phyloP scores from a whole-genome alignment of 2,113 vertebrate species.

The Cebus imitator region DNA sequence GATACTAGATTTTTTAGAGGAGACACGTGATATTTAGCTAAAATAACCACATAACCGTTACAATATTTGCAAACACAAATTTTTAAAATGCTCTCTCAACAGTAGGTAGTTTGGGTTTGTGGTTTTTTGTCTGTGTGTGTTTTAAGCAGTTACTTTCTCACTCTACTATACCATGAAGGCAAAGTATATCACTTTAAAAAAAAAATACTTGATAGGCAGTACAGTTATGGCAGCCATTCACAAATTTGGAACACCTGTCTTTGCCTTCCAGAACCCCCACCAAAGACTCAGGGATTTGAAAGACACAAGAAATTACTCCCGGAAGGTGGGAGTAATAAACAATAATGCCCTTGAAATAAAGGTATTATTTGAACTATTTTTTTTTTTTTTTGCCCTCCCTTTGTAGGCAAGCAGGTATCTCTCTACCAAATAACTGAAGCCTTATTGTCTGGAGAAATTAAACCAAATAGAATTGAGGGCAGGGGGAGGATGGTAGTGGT shows the following conservation, averaged over 20 bases:
- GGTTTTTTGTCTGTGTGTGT: neutral
- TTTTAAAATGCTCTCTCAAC: neutral
- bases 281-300: neutral
- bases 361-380: neutral
- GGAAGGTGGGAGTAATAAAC: neutral
- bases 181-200: neutral
- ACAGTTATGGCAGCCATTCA: neutral
- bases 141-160: neutral
- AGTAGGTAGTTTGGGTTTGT: neutral
- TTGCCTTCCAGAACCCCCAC: neutral
- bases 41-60: neutral
- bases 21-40: neutral
- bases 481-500: neutral
- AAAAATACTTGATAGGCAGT: neutral
- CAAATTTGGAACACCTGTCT: neutral
- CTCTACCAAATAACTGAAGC: neutral
- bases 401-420: neutral
- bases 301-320: neutral
- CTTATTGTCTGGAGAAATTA: neutral
- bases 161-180: neutral
- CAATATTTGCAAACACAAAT: neutral
- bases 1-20: neutral
- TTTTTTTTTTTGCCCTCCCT: slow-evolving; percentile 34
- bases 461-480: neutral
- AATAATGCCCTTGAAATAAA: neutral